Base-by-base conservation (phyloP, 2,113 vertebrate genomes). In the Atractosteus spatula region DNA sequence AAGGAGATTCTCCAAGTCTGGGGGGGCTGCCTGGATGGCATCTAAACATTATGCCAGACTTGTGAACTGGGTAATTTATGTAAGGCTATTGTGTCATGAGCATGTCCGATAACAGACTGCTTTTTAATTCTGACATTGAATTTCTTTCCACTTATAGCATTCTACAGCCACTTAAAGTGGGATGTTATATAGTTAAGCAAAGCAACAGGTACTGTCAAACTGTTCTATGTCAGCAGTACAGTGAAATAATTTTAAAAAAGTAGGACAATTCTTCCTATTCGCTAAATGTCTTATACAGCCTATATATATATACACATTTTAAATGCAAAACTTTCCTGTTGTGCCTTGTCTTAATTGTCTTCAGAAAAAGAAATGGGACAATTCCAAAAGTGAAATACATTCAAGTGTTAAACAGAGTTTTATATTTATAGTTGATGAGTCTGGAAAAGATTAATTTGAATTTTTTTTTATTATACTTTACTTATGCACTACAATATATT, bases 1-100 rank as follows among this genome's bases (percentile, higher is more conserved):
- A 72, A 91, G 91, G 69, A 41, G 87, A 91, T 82, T 81, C 80
- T 85, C 84, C 79, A 83, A 85, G 87, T 90, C 87, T 85, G 88
- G 86, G 81, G 76, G 69, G 70, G 79, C 82, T 80, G 76, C 74
- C 83, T 82, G 11, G 71, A 79, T 81, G 82, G 79, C 73, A 56
- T 63, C 29, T 80, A 78, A 82, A 79, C 78, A 76, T 66, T 80
- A 76, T 74, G 77, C 81, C 78, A 75, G 78, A 76, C 74, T 78
- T 45, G 66, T 70, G 74, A 85, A 84, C 79, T 54, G 70, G 61
- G 71, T 69, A 59, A 79, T 77, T 77, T 68, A 74, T 76, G 73
- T 69, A 70, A 77, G 66, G 76, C 69, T 70, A 71, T 80, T 85
- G 79, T 82, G 81, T 74, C 68, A 47, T 70, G 72, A 79, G 75